Base-by-base conservation (phyloP, 2,888 invertebrate genomes). In the Tenthredo distinguenda region DNA sequence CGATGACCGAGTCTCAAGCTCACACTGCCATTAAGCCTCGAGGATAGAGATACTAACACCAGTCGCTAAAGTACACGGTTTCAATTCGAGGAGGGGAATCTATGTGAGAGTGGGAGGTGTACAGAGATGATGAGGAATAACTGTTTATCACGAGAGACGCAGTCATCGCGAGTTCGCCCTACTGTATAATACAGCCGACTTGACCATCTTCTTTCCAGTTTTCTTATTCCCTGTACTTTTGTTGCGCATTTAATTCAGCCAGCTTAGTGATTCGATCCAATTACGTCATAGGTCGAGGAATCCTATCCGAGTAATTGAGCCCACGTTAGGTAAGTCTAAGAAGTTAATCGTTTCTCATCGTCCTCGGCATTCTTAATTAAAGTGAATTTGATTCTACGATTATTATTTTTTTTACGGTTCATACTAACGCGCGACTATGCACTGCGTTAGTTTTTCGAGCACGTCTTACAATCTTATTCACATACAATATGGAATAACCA, bases 71-170 rank as follows among this genome's bases (percentile, higher is more conserved):
- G 55, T 31, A 50, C 47, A 55, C 34, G 31, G 21, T n/a, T n/a
- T 31, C 37, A n/a, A 34, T 50, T 62, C 0, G 62, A 81, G 81
- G 21, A 50, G 81, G 55, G 47, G 26, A 21, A 43, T 34, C 7
- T 21, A 31, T n/a, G 26, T 47, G 74, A 43, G 31, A 83, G 83
- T 47, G 83, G 83, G 83, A 71, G 71, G 6, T 34, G 71, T 37
- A 40, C 47, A 21, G 83, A 50, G 65, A 83, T 50, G 83, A 55
- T 10, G 43, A 71, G 81, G 81, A 47, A 40, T 50, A 68, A 26
- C 83, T 47, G 7, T 68, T 83, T 83, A 83, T 83, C 83, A 71
- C 31, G 65, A 50, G 65, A 83, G 68, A 71, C 31, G 50, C 83
- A 83, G 83, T 83, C 31, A 1, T 71, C 40, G 43, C 47, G 26